These are phyloP conservation scores for Pangasius djambal DNA, from an alignment of 2,797 vertebrate genomes.

Conservation along the genomic window DNA sequence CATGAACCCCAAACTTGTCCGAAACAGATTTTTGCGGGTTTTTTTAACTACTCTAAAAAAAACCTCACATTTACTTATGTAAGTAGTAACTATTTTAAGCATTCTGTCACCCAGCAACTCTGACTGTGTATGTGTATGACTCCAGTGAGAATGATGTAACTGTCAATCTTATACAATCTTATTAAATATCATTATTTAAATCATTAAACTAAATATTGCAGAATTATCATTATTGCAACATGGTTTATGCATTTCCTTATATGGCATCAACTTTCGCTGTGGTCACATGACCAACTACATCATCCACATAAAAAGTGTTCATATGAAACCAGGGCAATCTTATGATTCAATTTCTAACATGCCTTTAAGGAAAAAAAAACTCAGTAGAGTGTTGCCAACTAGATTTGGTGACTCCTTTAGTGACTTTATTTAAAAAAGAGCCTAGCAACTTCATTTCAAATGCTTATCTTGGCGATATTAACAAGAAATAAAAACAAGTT, in stretches of 20 bases:
- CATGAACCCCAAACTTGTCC: background rate
- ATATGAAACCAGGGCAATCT: background rate
- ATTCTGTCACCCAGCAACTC: background rate
- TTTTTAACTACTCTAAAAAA: background rate
- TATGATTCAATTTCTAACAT: background rate
- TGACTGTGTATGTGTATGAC: background rate
- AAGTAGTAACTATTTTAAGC: background rate
- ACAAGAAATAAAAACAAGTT: background rate
- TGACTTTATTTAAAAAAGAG: background rate
- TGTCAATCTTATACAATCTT: no score
- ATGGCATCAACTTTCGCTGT: background rate
- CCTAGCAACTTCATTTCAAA: background rate
- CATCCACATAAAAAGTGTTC: background rate
- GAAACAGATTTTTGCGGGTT: background rate
- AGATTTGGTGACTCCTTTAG: background rate
- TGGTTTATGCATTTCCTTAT: background rate
- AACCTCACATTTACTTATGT: background rate
- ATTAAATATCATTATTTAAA: background rate
- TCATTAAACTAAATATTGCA: background rate
- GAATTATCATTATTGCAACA: background rate
- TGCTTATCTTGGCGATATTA: background rate
- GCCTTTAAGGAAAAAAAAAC: background rate
- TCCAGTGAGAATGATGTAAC: background rate
- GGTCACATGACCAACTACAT: constrained; percentile 8
- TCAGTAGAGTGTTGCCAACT: background rate